Evolutionary conservation across 2,797 vertebrate genomes (phyloP).

Genomic region (Alosa sapidissima): DNA sequence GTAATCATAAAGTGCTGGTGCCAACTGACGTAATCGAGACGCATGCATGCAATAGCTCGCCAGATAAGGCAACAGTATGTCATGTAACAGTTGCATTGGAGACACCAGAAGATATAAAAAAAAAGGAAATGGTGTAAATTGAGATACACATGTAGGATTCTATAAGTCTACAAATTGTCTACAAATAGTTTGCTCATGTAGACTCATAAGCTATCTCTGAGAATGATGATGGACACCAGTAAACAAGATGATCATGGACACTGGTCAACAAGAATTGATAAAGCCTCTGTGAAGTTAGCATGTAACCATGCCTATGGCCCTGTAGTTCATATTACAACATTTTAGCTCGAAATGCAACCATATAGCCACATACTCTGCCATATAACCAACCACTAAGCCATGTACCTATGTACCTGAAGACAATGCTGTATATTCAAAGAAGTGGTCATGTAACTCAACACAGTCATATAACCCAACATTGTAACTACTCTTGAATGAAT

Average conservation of each 20-base stretch:
- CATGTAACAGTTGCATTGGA: background rate
- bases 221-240: background rate
- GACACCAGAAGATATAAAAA: background rate
- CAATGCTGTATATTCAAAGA: slow-evolving; percentile 12
- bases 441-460: background rate
- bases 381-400: background rate
- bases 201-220: background rate
- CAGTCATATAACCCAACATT: background rate
- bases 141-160: background rate
- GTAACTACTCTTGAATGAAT: slow-evolving; percentile 3
- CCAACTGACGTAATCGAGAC: slow-evolving; percentile 1
- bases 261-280: background rate
- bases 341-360: background rate
- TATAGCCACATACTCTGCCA: background rate
- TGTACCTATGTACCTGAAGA: background rate
- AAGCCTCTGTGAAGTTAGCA: background rate
- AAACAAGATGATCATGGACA: no score
- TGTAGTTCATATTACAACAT: background rate
- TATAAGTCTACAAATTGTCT: background rate
- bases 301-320: background rate
- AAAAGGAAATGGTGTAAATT: background rate
- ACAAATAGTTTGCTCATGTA: background rate
- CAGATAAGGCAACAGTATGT: background rate
- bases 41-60: background rate
- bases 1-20: background rate